Evolutionary conservation across 2,113 vertebrate genomes (phyloP).

Genomic region (Saccopteryx leptura): DNA sequence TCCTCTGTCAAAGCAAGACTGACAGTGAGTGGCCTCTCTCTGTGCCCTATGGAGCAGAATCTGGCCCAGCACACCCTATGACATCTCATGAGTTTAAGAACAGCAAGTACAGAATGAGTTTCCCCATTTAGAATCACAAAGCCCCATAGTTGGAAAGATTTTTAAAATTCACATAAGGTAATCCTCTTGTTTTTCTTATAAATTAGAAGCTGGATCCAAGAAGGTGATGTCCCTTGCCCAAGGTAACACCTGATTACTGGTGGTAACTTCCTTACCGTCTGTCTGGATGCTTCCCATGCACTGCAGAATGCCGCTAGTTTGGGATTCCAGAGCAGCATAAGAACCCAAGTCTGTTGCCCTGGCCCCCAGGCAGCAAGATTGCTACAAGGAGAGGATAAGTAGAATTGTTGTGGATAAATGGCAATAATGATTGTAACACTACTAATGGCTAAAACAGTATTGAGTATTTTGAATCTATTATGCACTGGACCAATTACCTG

Average conservation of each 20-base stretch:
- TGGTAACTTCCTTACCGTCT: neutral
- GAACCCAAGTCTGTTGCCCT: neutral
- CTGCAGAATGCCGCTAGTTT: neutral
- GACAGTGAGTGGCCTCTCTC: neutral
- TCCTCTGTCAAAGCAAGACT: neutral
- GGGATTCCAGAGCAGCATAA: neutral
- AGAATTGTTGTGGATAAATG: neutral
- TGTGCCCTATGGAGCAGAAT: neutral
- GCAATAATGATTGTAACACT: neutral
- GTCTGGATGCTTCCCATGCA: neutral
- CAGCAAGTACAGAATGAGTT: neutral
- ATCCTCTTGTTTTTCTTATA: neutral
- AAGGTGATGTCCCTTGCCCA: neutral
- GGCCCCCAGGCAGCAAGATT: neutral
- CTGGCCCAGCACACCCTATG: neutral
- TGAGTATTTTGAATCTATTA: neutral
- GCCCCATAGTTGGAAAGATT: neutral
- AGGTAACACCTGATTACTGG: neutral
- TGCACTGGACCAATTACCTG: neutral
- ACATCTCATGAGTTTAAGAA: neutral
- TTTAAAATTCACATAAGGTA: neutral
- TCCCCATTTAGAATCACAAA: neutral
- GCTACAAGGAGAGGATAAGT: neutral
- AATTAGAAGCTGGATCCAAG: neutral
- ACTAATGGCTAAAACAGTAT: neutral